Evolutionary conservation across 2,797 vertebrate genomes (phyloP), one percentile per base, ranked within the genome.

Genomic region (Hypotaenidia okinawae): DNA sequence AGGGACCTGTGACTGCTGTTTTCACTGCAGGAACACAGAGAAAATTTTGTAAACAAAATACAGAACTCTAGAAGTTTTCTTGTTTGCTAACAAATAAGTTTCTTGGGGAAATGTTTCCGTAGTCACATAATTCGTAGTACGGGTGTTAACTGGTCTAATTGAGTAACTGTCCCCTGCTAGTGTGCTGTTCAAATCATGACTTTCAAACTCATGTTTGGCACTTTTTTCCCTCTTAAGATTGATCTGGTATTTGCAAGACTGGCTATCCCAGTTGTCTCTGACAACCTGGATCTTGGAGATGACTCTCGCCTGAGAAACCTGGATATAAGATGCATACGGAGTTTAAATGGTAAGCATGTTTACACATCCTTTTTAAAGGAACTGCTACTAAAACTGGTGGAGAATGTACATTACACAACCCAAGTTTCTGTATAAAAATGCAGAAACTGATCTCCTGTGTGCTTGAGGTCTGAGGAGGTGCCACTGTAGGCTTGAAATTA

Each of bases 221-320:
- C 67, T 59, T 74, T 51, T 85, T 82, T 37, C 37, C 72, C 84
- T 93, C 49, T 89, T 63, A 96, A 99, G 99, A 99, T 99, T 95
- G 99, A 99, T 94, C 98, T 99, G 13, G 98, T 99, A 84, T 99
- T 99, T 98, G 99, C 99, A 86, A 99, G 99, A 96, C 97, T 99
- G 90, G 98, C 98, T 52, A 94, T 99, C 94, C 98, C 98, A 86
- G 99, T 98, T n/a, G 98, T 99, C 94, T 99, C 99, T 93, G 99
- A 99, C 96, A 99, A 99, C 96, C 98, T 99, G 87, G 99, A 99
- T 97, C 98, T 99, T 57, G 97, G 98, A 93, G 99, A 99, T n/a
- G 99, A 99, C 96, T 99, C 99, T 2, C 97, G 98, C 75, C 98
- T 99, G 89, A 99, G 98, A 96, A 99, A 98, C 97, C 96, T 99